Evolutionary conservation across 2,113 vertebrate species (phyloP), one percentile per base, ranked within the genome.

Genomic region (Agapornis roseicollis): DNA sequence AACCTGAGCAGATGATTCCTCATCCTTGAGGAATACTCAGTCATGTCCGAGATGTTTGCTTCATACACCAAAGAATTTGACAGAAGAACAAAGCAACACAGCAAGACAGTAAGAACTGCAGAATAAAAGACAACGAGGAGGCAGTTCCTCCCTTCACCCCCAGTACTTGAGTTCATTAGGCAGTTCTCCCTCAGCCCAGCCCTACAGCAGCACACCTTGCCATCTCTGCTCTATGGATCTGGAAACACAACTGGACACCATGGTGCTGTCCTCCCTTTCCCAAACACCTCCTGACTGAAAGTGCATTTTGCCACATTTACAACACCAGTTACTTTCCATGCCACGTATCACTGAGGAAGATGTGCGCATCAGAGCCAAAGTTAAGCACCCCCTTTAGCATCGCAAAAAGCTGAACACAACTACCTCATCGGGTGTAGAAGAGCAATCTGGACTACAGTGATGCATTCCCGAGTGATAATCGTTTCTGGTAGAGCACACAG

Each of bases 231-330:
- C 13, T 11, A 0, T 0, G 44, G 49, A 47, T 6, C 20, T 74
- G 64, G 50, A 65, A 53, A n/a, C 19, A 29, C 39, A 22, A 35
- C 31, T 10, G 31, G 23, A 35, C n/a, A 44, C 9, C 16, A 8
- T 20, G 35, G 58, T 1, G 28, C 15, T 1, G 3, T 15, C 7
- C 17, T 17, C 24, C 65, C n/a, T 37, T 27, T 11, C 20, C 13
- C 65, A 7, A n/a, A 49, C 35, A 60, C 6, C 24, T 47, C 64
- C 65, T 25, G 58, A 37, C 18, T 33, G 77, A 49, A 44, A 50
- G 35, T 27, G 23, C 0, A 3, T 28, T 63, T 29, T 29, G 22
- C 27, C 18, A 14, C 1, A 0, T 52, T 42, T 44, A 58, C 47
- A 47, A 68, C 41, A 52, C 22, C 24, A 4, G 33, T 20, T 27